Evolutionary conservation across 2,888 invertebrate genomes (phyloP).

Genomic region (Machimus atricapillus): DNA sequence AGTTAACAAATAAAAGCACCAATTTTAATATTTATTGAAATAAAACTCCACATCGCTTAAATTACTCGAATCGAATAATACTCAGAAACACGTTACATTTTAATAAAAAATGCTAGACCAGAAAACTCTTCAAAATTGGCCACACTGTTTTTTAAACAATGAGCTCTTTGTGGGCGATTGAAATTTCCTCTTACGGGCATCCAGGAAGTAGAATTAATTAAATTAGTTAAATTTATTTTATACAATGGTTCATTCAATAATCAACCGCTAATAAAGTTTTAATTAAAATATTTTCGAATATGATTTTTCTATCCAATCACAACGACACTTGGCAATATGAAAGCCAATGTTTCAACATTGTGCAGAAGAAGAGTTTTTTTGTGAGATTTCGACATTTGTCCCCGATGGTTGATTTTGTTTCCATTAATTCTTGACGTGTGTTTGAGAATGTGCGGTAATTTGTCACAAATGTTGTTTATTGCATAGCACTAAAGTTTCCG

Average conservation of each 20-base stretch:
- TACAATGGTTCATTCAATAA: background rate
- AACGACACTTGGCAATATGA: background rate
- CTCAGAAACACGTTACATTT: too few species aligned
- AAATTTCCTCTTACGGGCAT: background rate
- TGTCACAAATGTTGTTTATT: background rate
- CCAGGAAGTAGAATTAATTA: background rate
- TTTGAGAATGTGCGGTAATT: conserved; percentile 23
- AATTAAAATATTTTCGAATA: background rate
- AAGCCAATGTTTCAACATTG: background rate
- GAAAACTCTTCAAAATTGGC: too few species aligned
- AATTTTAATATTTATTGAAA: too few species aligned
- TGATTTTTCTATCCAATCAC: background rate
- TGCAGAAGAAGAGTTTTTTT: conserved; percentile 20
- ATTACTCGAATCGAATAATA: too few species aligned
- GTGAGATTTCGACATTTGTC: conserved; percentile 16
- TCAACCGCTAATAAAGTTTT: background rate
- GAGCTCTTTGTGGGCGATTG: background rate
- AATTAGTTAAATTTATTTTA: background rate
- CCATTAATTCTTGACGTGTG: conserved; percentile 21
- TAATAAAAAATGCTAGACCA: too few species aligned
- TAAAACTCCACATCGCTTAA: too few species aligned
- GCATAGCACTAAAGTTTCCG: background rate
- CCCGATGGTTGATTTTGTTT: conserved; percentile 31
- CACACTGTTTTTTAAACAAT: background rate
- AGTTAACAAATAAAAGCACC: too few species aligned